Evolutionary conservation across 2,888 invertebrate species (phyloP).

Genomic region (Seira musarum): DNA sequence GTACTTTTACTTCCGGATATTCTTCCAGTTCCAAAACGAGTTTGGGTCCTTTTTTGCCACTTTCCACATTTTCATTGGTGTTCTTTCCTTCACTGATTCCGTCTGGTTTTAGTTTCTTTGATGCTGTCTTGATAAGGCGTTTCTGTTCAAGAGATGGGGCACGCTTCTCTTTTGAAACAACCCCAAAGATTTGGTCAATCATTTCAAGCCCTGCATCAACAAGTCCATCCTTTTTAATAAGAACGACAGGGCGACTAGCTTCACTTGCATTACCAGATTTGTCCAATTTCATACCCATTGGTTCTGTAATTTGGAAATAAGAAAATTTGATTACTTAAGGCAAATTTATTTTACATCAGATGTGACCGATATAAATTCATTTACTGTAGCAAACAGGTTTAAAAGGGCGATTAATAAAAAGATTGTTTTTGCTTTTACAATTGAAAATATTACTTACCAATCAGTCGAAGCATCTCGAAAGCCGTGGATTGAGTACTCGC

Average conservation of each 20-base stretch:
- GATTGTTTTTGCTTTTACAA: no score
- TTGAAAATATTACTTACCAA: conserved; percentile 55
- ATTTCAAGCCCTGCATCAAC: conserved; percentile 70
- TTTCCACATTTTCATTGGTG: conserved; percentile 46
- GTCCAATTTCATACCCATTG: conserved; percentile 62
- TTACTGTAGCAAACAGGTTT: no score
- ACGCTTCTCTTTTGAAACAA: conserved; percentile 91
- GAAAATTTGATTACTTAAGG: not conserved
- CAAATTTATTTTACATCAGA: no score
- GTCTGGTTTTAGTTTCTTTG: conserved; percentile 67
- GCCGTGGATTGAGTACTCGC: conserved; percentile 63
- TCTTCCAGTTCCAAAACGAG: conserved; percentile 67
- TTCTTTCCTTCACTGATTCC: conserved; percentile 51
- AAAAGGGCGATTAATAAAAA: not conserved
- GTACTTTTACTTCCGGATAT: conserved; percentile 64
- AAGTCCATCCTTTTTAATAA: conserved; percentile 61
- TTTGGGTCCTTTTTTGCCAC: conserved; percentile 57
- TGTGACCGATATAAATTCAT: no score
- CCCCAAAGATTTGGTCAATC: conserved; percentile 79
- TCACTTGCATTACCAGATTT: conserved; percentile 59
- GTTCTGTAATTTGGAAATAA: conserved; percentile 50
- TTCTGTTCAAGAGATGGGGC: conserved; percentile 74
- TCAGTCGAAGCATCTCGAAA: conserved; percentile 63
- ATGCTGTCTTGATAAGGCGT: conserved; percentile 64
- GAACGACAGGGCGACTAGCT: conserved; percentile 49